Conservation (phyloP, 1,140 invertebrate genomes). For the Hyles vespertilio region DNA sequence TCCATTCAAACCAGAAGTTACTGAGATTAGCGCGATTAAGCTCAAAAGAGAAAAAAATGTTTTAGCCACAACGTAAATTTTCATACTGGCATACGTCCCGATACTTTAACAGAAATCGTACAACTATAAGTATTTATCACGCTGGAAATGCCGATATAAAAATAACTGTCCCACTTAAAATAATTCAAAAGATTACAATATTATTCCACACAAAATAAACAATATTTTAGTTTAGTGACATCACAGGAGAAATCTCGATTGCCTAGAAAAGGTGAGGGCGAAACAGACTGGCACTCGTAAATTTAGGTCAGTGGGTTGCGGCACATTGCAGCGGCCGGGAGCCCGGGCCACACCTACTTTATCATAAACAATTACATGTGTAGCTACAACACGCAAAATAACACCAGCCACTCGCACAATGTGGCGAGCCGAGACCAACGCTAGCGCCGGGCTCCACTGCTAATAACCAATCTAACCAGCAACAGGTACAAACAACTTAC, state of each 20-base stretch:
- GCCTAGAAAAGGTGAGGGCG: constrained; percentile 1
- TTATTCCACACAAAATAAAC: not conserved
- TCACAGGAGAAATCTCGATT: not conserved
- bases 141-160: not conserved
- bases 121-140: too few species aligned
- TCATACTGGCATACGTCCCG: too few species aligned
- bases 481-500: too few species aligned
- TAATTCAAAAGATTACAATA: not conserved
- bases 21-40: too few species aligned
- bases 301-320: constrained; percentile 12
- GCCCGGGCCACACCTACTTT: constrained; percentile 8
- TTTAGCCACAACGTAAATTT: too few species aligned
- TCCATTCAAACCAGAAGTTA: too few species aligned
- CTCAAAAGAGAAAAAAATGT: too few species aligned
- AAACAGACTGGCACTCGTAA: not conserved
- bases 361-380: constrained; percentile 5
- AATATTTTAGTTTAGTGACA: not conserved
- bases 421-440: too few species aligned
- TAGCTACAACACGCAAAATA: constrained; percentile 4
- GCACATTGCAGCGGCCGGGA: constrained; percentile 1
- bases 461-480: too few species aligned
- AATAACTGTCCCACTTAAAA: not conserved
- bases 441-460: too few species aligned
- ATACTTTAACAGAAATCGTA: too few species aligned
- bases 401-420: too few species aligned